These are phyloP conservation scores for Oceanites oceanicus DNA, from an alignment of 2,113 vertebrate genomes.

Conservation along the genomic window DNA sequence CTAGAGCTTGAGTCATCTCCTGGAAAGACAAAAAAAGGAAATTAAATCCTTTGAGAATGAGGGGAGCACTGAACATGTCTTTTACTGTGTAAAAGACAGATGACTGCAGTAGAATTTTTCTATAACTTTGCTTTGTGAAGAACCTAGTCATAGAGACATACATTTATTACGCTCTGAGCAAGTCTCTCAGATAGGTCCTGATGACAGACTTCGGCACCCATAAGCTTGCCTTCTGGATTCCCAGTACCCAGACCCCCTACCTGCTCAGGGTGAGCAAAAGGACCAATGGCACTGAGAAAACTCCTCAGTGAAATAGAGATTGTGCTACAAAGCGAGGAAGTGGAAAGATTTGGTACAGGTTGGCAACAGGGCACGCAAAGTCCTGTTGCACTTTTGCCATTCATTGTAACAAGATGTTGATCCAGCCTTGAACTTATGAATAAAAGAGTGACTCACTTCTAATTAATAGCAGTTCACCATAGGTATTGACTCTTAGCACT, in stretches of 20 bases:
- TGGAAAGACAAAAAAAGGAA: background rate
- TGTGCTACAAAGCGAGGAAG: fast-evolving
- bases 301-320: background rate
- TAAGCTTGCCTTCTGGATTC: background rate
- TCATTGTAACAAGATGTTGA: background rate
- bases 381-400: background rate
- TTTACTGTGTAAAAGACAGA: background rate
- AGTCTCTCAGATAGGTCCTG: background rate
- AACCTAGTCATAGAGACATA: background rate
- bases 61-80: background rate
- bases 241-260: background rate
- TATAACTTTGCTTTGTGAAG: background rate
- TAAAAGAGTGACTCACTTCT: background rate
- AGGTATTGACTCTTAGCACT: background rate
- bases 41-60: background rate
- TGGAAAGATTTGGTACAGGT: background rate
- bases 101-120: background rate
- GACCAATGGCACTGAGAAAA: background rate
- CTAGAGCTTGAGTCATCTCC: background rate
- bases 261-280: background rate
- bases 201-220: background rate
- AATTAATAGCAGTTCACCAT: background rate
- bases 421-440: background rate
- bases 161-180: background rate
- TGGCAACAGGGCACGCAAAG: background rate